Conservation (phyloP, 2,888 invertebrate species). For the Perizoma flavofasciatum region DNA sequence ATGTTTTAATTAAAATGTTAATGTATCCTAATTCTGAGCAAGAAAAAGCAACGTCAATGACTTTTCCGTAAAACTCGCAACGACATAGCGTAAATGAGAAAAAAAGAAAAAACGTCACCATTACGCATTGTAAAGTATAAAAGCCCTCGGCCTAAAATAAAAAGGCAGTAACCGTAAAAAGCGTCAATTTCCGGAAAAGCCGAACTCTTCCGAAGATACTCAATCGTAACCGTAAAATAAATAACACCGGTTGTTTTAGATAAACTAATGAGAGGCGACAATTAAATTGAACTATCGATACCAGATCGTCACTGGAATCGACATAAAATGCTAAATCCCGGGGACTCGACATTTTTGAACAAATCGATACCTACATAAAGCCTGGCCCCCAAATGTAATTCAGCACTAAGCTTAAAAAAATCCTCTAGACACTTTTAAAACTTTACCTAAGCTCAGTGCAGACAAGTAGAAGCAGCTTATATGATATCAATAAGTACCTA, state of each 20-base stretch:
- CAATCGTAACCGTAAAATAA: conserved; percentile 45
- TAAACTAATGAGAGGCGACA: conserved; percentile 58
- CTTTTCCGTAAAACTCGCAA: conserved; percentile 16
- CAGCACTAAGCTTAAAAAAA: background rate
- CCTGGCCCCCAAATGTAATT: background rate
- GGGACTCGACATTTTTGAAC: background rate
- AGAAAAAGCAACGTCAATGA: conserved; percentile 11
- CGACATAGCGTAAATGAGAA: conserved; percentile 14
- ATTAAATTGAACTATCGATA: conserved; percentile 50
- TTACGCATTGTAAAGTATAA: conserved; percentile 28
- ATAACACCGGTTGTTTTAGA: conserved; percentile 46
- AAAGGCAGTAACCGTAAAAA: conserved; percentile 46
- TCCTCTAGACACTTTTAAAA: too few species aligned
- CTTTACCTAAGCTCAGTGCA: too few species aligned
- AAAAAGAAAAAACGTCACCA: conserved; percentile 19
- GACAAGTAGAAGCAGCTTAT: too few species aligned
- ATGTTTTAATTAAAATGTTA: conserved; percentile 30
- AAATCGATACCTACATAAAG: too few species aligned
- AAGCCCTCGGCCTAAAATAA: conserved; percentile 35
- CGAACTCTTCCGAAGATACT: conserved; percentile 46
- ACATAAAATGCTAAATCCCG: background rate
- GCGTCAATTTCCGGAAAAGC: conserved; percentile 46
- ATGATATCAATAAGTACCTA: too few species aligned
- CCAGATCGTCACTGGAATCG: conserved; percentile 45
- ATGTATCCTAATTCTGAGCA: conserved; percentile 18